phyloP scores from a whole-genome alignment of 2,888 invertebrate species.

The Bimastos eiseni region DNA sequence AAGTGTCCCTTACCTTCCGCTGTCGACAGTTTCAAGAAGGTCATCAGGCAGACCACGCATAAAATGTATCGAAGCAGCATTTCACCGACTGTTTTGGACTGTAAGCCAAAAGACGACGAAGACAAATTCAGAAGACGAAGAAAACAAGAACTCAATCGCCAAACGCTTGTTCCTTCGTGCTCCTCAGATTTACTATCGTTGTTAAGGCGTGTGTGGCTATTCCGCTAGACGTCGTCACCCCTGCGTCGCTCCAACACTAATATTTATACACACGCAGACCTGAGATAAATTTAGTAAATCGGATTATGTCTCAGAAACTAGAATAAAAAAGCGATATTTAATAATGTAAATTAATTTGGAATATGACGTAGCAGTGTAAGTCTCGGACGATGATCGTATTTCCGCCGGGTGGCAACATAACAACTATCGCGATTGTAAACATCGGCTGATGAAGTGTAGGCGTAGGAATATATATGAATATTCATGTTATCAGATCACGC shows the following conservation, averaged over 20 bases:
- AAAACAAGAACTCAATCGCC: background rate
- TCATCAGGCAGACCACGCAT: background rate
- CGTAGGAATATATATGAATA: background rate
- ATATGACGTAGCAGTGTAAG: background rate
- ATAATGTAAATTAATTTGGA: background rate
- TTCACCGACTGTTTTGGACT: background rate
- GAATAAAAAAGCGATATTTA: background rate
- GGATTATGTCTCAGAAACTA: background rate
- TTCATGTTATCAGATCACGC: background rate
- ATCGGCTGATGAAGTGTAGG: background rate
- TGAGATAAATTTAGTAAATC: background rate
- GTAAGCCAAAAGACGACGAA: background rate
- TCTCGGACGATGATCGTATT: background rate
- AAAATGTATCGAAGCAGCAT: background rate
- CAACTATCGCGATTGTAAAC: background rate
- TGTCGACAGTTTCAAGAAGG: conserved; percentile 2
- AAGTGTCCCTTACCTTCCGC: conserved; percentile 13
- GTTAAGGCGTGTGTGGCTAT: background rate
- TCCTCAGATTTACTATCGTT: background rate
- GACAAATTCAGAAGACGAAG: background rate
- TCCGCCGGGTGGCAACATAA: background rate
- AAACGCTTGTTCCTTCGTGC: background rate
- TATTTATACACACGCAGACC: background rate
- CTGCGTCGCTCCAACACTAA: background rate
- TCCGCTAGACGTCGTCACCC: conserved; percentile 13